Percentiles rank a stretch among this genome's conserved stretches.
These are phyloP conservation scores for Tetragonisca angustula DNA, from an alignment of 2,888 invertebrate species.

Conservation along the genomic window DNA sequence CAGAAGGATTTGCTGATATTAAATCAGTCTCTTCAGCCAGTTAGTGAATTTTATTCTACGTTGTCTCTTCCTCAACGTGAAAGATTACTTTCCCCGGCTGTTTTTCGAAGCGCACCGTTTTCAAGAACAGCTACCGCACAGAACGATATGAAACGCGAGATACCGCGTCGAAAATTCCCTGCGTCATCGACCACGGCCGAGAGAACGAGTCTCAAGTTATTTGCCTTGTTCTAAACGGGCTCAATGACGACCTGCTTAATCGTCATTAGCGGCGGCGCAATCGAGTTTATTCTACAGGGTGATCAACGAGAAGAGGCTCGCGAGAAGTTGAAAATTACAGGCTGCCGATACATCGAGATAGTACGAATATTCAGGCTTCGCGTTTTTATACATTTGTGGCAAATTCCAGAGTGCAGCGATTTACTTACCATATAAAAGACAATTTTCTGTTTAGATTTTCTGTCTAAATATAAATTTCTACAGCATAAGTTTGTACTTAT, in stretches of 20 bases:
- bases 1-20: neutral
- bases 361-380: no score
- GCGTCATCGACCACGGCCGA: no score
- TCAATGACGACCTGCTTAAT: conserved; percentile 8
- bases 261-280: neutral
- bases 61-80: neutral
- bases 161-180: neutral
- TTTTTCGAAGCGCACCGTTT: neutral
- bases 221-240: neutral
- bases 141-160: neutral
- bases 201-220: neutral
- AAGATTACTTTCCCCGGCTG: neutral
- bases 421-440: no score
- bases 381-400: no score
- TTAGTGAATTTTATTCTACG: neutral
- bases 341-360: no score
- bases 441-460: no score
- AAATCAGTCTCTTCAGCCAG: neutral
- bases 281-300: neutral
- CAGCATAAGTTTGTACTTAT: no score
- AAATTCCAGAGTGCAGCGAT: no score
- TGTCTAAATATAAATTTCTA: no score
- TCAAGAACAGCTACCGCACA: no score
- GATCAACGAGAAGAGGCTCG: neutral
- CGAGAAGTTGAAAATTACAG: neutral